Conservation (phyloP, 1,140 invertebrate species). For the Microplitis mediator region DNA sequence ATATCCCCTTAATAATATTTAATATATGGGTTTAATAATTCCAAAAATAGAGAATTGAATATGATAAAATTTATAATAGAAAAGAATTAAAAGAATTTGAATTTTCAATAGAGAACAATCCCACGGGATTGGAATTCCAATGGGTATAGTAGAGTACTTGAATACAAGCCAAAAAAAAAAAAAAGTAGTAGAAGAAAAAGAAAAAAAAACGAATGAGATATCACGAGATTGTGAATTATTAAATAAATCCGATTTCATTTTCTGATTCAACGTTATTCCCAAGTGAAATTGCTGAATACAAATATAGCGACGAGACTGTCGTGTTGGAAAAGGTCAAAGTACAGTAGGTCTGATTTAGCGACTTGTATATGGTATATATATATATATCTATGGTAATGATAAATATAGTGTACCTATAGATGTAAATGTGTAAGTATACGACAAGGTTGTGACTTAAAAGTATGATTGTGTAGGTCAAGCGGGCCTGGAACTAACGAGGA, state of each 20-base stretch:
- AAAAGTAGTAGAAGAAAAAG: neutral
- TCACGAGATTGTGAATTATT: slow-evolving; percentile 8
- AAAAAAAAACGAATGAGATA: neutral
- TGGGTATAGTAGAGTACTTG: neutral
- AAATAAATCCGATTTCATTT: slow-evolving; percentile 22
- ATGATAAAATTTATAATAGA: neutral
- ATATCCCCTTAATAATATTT: too few species aligned
- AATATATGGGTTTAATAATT: too few species aligned
- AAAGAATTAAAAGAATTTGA: neutral
- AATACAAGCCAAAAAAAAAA: neutral
- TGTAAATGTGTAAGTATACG: too few species aligned
- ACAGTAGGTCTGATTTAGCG: neutral
- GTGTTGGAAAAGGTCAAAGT: slow-evolving; percentile 15
- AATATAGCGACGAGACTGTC: neutral
- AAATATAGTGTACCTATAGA: neutral
- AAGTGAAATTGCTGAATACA: neutral
- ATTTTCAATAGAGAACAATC: neutral
- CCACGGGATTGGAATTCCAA: too few species aligned
- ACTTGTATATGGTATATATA: neutral
- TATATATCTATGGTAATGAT: neutral
- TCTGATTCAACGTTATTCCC: neutral
- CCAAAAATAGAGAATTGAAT: neutral
- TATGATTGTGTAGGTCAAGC: slow-evolving; percentile 19
- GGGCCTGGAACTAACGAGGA: slow-evolving; percentile 19
- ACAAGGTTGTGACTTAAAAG: neutral